Conservation (phyloP, 2,797 vertebrate species). For the Esox lucius region DNA sequence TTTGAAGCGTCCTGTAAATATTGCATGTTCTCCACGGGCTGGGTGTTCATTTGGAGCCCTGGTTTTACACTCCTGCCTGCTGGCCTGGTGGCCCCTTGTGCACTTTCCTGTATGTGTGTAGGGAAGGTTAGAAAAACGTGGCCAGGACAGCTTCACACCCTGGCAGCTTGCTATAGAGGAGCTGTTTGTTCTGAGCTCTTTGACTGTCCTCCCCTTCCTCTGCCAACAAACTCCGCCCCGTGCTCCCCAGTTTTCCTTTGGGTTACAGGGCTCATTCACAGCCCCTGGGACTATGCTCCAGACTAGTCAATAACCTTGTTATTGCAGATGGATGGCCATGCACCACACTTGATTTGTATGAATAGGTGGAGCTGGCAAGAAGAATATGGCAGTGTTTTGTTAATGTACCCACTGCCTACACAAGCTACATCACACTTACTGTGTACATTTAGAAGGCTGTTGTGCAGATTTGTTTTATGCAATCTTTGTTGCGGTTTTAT, state of each 20-base stretch:
- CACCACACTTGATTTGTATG: neutral
- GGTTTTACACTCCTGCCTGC: neutral
- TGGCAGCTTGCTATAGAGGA: slow-evolving; percentile 7
- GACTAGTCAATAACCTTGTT: neutral
- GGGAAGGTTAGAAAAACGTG: slow-evolving; percentile 35
- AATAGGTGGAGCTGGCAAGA: neutral
- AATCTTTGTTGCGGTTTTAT: neutral
- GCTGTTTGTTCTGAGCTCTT: slow-evolving; percentile 35
- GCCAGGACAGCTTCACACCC: slow-evolving; percentile 21
- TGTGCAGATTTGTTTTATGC: neutral
- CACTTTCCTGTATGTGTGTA: slow-evolving; percentile 5
- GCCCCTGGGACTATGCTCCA: neutral
- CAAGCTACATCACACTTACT: neutral
- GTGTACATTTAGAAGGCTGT: neutral
- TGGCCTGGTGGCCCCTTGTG: slow-evolving; percentile 2
- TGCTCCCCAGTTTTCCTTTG: neutral
- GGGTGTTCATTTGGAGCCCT: slow-evolving; percentile 1
- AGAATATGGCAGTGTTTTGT: neutral
- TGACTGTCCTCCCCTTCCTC: neutral
- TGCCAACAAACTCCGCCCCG: neutral
- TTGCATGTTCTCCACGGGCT: too few relatives aligned
- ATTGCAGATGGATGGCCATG: neutral
- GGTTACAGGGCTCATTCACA: neutral
- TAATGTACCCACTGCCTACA: neutral
- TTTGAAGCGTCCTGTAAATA: too few relatives aligned